A percentile compares a stretch with the other conserved stretches of the same genome.
Evolutionary conservation across 2,888 invertebrate genomes (phyloP).

Genomic region (Sarcophaga carnaria): DNA sequence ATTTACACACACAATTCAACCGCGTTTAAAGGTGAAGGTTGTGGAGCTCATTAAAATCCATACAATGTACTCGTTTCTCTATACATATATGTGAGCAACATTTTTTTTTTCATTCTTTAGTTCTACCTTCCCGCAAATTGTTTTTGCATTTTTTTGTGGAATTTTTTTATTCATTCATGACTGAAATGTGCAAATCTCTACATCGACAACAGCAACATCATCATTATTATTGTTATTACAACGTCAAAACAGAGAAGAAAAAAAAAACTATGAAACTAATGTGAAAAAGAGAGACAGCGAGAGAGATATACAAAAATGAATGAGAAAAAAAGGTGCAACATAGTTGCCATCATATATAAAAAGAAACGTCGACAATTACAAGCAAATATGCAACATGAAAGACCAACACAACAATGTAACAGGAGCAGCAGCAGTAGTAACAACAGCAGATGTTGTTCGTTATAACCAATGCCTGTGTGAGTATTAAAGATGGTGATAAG

Average conservation of each 20-base stretch:
- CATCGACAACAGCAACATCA: conserved; percentile 30
- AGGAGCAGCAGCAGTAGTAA: conserved; percentile 23
- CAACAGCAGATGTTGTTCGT: conserved; percentile 47
- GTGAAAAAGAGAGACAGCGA: too few species aligned
- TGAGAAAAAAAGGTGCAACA: not conserved
- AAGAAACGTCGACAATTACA: conserved; percentile 53
- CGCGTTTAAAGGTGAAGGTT: conserved; percentile 64
- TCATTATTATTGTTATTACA: conserved; percentile 44
- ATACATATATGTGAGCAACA: not conserved
- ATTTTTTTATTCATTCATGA: conserved; percentile 27
- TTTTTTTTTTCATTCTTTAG: not conserved
- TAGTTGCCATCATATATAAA: conserved; percentile 37
- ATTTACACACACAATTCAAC: not conserved
- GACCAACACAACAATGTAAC: conserved; percentile 8
- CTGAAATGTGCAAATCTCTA: conserved; percentile 28
- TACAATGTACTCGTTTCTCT: not conserved
- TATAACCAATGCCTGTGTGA: conserved; percentile 4
- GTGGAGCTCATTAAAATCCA: conserved; percentile 60
- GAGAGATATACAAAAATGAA: not conserved
- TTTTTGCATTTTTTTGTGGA: not conserved
- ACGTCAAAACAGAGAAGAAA: conserved; percentile 4
- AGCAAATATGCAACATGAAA: conserved; percentile 21
- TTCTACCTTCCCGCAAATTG: not conserved
- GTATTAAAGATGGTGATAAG: not conserved
- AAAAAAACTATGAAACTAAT: not conserved